Percentiles rank a stretch among this genome's conserved stretches.
Evolutionary conservation across 2,113 vertebrate genomes (phyloP).

Genomic region (Dascyllus trimaculatus): DNA sequence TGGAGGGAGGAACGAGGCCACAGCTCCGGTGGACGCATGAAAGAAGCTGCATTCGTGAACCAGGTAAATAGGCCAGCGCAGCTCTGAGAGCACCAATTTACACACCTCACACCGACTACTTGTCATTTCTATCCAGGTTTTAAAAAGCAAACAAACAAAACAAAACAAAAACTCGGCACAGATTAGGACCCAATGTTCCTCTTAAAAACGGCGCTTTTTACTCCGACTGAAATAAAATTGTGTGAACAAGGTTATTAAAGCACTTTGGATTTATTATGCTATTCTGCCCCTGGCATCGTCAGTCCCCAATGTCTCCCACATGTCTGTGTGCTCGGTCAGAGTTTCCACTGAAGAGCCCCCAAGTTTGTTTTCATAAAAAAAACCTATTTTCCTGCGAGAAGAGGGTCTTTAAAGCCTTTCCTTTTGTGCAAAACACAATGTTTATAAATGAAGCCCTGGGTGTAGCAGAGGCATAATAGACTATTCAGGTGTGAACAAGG

Average conservation of each 20-base stretch:
- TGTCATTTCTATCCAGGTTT: conserved; percentile 6
- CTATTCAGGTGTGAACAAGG: conserved; percentile 52
- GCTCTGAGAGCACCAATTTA: conserved; percentile 28
- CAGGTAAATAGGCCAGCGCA: conserved; percentile 51
- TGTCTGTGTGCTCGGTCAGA: conserved; percentile 20
- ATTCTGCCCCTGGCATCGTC: conserved; percentile 21
- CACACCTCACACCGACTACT: background rate
- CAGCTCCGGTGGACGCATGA: conserved; percentile 15
- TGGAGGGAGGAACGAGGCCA: conserved; percentile 12
- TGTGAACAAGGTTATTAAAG: conserved; percentile 14
- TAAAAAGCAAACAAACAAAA: conserved; percentile 24
- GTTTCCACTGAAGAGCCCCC: conserved; percentile 33
- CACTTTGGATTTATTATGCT: conserved; percentile 33
- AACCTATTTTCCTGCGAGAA: background rate
- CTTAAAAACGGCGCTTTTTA: background rate
- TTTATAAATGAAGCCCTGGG: conserved; percentile 41
- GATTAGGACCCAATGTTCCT: conserved; percentile 1
- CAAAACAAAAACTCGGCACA: background rate
- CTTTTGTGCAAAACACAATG: conserved; percentile 23
- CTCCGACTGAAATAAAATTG: conserved; percentile 16
- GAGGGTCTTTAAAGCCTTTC: conserved; percentile 13
- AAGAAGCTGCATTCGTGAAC: conserved; percentile 37
- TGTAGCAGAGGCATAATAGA: conserved; percentile 8
- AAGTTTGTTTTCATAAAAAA: conserved; percentile 35
- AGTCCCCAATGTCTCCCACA: conserved; percentile 13